phyloP scores from a whole-genome alignment of 1,140 invertebrate species.

The Rhizoglyphus robini region DNA sequence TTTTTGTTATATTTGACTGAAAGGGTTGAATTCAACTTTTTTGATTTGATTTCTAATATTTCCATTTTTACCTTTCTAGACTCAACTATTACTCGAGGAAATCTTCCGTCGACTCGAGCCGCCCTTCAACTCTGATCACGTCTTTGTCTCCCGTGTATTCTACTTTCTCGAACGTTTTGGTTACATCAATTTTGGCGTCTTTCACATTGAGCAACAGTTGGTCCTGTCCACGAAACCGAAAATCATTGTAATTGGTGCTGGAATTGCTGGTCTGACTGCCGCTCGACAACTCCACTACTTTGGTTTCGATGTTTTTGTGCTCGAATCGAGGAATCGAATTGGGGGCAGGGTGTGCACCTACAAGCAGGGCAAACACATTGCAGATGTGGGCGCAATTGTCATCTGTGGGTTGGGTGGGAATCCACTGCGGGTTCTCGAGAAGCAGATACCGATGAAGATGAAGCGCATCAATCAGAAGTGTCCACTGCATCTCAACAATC shows the following conservation, averaged over 20 bases:
- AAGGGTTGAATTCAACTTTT: constrained; percentile 86
- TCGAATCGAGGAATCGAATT: constrained; percentile 87
- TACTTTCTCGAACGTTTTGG: constrained; percentile 88
- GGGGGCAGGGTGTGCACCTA: constrained; percentile 94
- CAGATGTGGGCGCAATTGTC: constrained; percentile 67
- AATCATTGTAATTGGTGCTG: constrained; percentile 89
- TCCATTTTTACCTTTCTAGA: constrained; percentile 89
- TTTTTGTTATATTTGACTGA: constrained; percentile 68
- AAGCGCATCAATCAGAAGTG: constrained; percentile 92
- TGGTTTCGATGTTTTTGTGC: constrained; percentile 84
- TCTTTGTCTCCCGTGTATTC: constrained; percentile 67
- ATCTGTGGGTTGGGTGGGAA: constrained; percentile 67
- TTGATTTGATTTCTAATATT: constrained; percentile 84
- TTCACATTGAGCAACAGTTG: constrained; percentile 31
- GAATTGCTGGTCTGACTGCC: constrained; percentile 81
- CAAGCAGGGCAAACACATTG: constrained; percentile 80
- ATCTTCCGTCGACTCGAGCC: constrained; percentile 66
- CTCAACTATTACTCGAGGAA: constrained; percentile 70
- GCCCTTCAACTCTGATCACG: constrained; percentile 58
- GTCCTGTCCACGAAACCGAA: constrained; percentile 59
- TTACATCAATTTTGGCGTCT: constrained; percentile 96
- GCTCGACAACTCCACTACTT: constrained; percentile 87
- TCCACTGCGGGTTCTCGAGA: constrained; percentile 84
- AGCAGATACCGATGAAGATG: constrained; percentile 93
- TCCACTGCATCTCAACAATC: constrained; percentile 76